Evolutionary conservation across 2,888 invertebrate genomes (phyloP).

Genomic region (Diarsia mendica): DNA sequence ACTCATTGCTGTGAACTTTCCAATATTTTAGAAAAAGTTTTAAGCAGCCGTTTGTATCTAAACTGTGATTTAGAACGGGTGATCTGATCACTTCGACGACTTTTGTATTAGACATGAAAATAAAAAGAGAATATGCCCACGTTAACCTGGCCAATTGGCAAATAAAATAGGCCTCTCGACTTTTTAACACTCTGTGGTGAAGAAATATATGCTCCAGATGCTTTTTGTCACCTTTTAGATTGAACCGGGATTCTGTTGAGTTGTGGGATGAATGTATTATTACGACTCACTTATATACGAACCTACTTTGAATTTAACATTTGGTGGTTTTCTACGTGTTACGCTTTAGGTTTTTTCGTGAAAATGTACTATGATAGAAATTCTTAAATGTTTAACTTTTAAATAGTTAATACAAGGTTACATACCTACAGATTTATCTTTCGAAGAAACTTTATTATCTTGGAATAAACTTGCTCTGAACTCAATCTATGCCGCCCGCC

Average conservation of each 20-base stretch:
- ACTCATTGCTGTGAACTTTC: no score
- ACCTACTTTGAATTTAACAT: neutral
- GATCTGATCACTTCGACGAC: no score
- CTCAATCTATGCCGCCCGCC: conserved; percentile 2
- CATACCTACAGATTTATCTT: neutral
- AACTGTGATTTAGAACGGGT: no score
- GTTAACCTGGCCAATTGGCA: neutral
- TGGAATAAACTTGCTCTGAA: neutral
- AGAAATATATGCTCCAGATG: neutral
- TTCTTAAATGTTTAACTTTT: neutral
- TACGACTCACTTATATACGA: neutral
- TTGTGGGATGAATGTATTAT: conserved; percentile 18
- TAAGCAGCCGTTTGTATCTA: no score
- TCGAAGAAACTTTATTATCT: neutral
- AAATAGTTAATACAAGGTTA: neutral
- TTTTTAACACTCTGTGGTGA: conserved; percentile 10
- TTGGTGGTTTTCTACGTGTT: neutral
- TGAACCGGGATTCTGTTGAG: conserved; percentile 3
- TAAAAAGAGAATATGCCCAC: no score
- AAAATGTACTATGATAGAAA: neutral
- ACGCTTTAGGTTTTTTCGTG: neutral
- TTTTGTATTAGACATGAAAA: no score
- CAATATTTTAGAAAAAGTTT: no score
- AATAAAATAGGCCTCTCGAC: neutral
- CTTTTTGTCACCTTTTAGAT: conserved; percentile 53